phyloP scores from a whole-genome alignment of 1,140 invertebrate species.

The Parapsyche elsis region DNA sequence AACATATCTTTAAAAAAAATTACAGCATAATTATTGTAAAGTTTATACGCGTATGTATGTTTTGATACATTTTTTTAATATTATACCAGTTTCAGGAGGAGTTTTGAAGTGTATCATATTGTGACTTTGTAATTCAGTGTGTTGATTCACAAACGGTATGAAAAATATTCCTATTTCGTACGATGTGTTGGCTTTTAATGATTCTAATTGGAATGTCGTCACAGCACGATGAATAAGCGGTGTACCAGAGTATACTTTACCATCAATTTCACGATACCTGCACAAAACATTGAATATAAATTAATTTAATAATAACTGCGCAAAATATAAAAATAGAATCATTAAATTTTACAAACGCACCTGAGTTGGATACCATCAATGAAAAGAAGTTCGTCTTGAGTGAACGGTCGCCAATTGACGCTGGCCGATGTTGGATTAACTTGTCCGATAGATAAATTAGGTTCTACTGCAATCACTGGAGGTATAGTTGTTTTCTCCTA shows the following conservation, averaged over 20 bases:
- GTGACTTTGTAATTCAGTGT: conserved; percentile 77
- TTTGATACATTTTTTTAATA: conserved; percentile 6
- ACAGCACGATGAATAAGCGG: conserved; percentile 81
- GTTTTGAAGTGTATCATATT: conserved; percentile 75
- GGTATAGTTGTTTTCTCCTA: conserved; percentile 68
- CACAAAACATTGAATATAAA: conserved; percentile 11
- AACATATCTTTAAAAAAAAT: conserved; percentile 73
- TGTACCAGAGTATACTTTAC: conserved; percentile 79
- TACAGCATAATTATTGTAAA: not conserved
- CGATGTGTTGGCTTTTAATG: conserved; percentile 75
- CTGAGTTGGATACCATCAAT: conserved; percentile 71
- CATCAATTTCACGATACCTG: conserved; percentile 75
- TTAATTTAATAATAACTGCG: not conserved
- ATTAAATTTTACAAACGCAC: conserved; percentile 57
- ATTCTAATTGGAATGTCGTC: conserved; percentile 77
- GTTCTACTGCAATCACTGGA: conserved; percentile 75
- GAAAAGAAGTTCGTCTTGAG: conserved; percentile 78
- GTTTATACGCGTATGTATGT: too few relatives aligned
- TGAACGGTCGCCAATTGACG: conserved; percentile 84
- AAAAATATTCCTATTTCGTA: conserved; percentile 84
- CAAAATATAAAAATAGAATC: conserved; percentile 27
- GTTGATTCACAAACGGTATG: conserved; percentile 79
- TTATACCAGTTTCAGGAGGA: conserved; percentile 61
- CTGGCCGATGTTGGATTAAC: conserved; percentile 82
- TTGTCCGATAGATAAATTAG: conserved; percentile 77